Evolutionary conservation across 2,113 vertebrate genomes (phyloP), one percentile per base, ranked within the genome.

Genomic region (Tiliqua scincoides): DNA sequence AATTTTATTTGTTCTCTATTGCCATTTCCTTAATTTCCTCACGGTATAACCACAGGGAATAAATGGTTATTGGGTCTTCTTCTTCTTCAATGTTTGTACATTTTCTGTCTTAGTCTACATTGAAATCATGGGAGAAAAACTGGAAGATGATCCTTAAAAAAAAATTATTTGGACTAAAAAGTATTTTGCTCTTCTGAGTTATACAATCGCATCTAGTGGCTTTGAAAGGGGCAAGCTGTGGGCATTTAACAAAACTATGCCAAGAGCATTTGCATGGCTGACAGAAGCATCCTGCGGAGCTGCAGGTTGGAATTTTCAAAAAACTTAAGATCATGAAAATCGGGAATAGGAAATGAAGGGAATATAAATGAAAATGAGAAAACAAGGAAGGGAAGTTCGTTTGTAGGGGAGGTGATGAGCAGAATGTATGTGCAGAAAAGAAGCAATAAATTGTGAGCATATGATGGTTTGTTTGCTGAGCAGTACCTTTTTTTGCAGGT

Each of bases 1-100:
- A 84, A 80, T 18, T 2, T 57, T 35, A 73, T 32, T 61, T 91
- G 91, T 87, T 9, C 32, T 68, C 7, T 91, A 86, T 6, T 72
- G 72, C 61, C 85, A 83, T 87, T 73, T 70, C 37, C 18, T 91
- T 89, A 89, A 57, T 78, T 94, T 89, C 87, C 4, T n/a, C 74
- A 82, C 77, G 83, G 18, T 18, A 75, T 86, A 94, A 78, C 57
- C 43, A n/a, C 32, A 83, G 10, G 21, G 4, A 63, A 37, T 2
- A 7, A 85, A 71, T 68, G 35, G 23, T 2, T 25, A 79, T 71
- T 89, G 43, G 43, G 43, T 48, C 43, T 48, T 48, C 43, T 48
- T 48, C 43, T 5, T 48, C 43, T 5, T 48, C 43, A 21, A 83
- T 20, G 74, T 93, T 83, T n/a, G 63, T 37, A 57, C 63, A 86